Evolutionary conservation across 2,113 vertebrate genomes (phyloP), one percentile per base, ranked within the genome.

Genomic region (Plecturocebus donacophilus): DNA sequence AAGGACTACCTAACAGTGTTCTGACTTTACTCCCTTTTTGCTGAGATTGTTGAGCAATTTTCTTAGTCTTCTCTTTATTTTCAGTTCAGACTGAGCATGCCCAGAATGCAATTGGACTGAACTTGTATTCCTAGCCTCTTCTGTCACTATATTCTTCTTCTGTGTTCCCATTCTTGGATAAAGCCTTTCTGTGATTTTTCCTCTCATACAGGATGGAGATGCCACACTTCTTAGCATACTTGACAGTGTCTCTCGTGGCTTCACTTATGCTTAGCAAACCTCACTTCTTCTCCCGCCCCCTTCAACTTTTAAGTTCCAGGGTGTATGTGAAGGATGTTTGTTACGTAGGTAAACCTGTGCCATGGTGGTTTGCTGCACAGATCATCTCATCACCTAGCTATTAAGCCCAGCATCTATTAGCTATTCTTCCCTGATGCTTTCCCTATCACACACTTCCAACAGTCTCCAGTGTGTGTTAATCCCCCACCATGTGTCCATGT

Each of bases 71-170:
- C 42, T 88, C 40, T 75, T 83, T 76, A 71, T 68, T 95, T 97
- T 90, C 21, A 83, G 30, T 95, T 97, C 49, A 92, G 23, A 77
- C 4, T 90, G 19, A 92, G 23, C 19, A 90, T 96, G 42, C 32
- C 30, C 38, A 35, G 76, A 92, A 87, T 64, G 66, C 54, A 89
- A 3, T 56, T 85, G 71, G 8, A 81, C 47, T 83, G 17, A 80
- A 21, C 23, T 83, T 14, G 35, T 90, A 40, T 87, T 84, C 30
- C 75, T 91, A 64, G 52, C 32, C 32, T 23, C n/a, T 94, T 64
- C 27, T 79, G 16, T 93, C 35, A 90, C 4, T 70, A 3, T 77
- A 8, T 89, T 89, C 89, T 95, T 66, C 27, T 89, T 80, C n/a
- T 89, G 17, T 86, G n/a, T 91, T 92, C 42, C 81, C 27, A 25